Evolutionary conservation across 1,140 invertebrate species (phyloP).

Genomic region (Dendroctonus valens): DNA sequence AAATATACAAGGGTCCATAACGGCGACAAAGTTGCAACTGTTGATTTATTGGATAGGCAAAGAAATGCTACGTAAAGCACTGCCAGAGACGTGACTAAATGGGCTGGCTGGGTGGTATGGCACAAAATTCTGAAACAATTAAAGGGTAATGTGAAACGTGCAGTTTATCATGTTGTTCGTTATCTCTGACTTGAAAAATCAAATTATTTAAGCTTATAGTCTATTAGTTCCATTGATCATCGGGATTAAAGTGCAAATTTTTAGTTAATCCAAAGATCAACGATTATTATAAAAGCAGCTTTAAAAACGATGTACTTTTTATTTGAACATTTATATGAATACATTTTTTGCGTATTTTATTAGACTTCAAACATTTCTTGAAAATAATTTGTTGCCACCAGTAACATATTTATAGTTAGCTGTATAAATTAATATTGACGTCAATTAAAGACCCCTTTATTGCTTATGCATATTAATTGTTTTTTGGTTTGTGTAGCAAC

Average conservation of each 20-base stretch:
- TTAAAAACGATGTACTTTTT: too few relatives aligned
- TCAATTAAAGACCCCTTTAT: not conserved
- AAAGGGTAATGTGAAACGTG: slow-evolving; percentile 16
- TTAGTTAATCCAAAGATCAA: too few relatives aligned
- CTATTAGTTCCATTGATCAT: too few relatives aligned
- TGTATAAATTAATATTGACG: not conserved
- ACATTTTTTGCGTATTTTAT: too few relatives aligned
- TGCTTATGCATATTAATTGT: not conserved
- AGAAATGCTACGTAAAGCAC: slow-evolving; percentile 63
- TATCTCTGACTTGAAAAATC: too few relatives aligned
- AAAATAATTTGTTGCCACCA: too few relatives aligned
- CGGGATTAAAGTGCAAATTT: not conserved
- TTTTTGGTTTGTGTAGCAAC: not conserved
- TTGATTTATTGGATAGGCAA: slow-evolving; percentile 54
- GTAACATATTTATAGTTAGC: not conserved
- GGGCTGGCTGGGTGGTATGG: slow-evolving; percentile 71
- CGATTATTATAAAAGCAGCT: too few relatives aligned
- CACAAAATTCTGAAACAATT: slow-evolving; percentile 62
- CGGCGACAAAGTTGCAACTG: slow-evolving; percentile 49
- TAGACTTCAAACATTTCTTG: too few relatives aligned
- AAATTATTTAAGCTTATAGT: too few relatives aligned
- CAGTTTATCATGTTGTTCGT: not conserved
- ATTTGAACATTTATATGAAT: too few relatives aligned
- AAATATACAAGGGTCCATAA: slow-evolving; percentile 65
- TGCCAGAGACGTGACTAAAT: slow-evolving; percentile 65